Evolutionary conservation across 2,797 vertebrate genomes (phyloP), one percentile per base, ranked within the genome.

Genomic region (Babyrousa celebensis): DNA sequence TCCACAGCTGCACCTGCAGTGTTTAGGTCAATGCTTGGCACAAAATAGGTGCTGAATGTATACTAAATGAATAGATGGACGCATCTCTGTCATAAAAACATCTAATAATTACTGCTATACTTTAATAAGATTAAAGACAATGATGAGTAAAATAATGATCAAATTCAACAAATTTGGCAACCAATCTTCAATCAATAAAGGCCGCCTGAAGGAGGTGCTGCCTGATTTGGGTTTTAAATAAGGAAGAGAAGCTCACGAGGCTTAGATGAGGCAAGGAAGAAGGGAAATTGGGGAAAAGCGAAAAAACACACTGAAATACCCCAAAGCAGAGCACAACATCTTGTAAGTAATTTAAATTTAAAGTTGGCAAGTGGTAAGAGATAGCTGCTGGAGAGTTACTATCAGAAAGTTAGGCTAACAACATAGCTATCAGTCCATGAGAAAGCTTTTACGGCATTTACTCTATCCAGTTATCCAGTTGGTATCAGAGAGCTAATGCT

Each of bases 151-250:
- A 63, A 54, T 23, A 21, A 63, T 48, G 16, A 67, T 56, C 62
- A 86, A 82, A n/a, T 56, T 93, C 60, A 88, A 94, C 27, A 62
- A 85, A 80, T 82, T 8, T 91, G 29, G n/a, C 16, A 95, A 23
- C 27, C 65, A 65, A 65, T 85, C 77, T 79, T 82, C 27, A 84
- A 78, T 56, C 1, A 62, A 65, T 43, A 60, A 74, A 71, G 20
- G 40, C 25, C 52, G 1, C 48, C 88, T 17, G 52, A 21, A 85
- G 43, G 75, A 74, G 29, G 15, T 58, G 14, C 36, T 83, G 18
- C 2, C 36, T 88, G 56, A 89, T 32, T 32, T 36, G 25, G 16
- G 43, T 36, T 84, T 90, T 48, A 93, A 93, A 79, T 84, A 32
- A 79, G 14, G 3, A 84, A 43, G 7, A 91, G 48, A 85, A 43